A percentile compares a stretch with the other conserved stretches of the same genome.
These are phyloP conservation scores for Melanogrammus aeglefinus DNA, from an alignment of 2,797 vertebrate species.

Conservation along the genomic window DNA sequence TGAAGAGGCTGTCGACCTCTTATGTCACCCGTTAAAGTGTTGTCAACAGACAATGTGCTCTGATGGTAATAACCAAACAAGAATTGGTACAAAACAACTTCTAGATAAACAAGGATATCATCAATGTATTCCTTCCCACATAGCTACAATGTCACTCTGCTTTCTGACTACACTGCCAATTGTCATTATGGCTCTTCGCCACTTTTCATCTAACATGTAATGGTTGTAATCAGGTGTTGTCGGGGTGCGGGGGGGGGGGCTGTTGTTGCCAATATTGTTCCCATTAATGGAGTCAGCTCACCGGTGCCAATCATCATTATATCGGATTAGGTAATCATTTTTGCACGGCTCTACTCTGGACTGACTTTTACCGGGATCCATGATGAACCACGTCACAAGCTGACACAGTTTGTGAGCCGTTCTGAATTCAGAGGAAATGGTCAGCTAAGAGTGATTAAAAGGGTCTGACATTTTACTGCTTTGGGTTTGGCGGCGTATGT, in stretches of 20 bases:
- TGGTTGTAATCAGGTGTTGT: constrained; percentile 24
- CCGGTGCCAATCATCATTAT: constrained; percentile 37
- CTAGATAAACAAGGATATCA: background rate
- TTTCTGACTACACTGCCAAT: constrained; percentile 14
- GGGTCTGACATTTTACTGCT: constrained; percentile 35
- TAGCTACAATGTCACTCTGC: background rate
- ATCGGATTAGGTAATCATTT: constrained; percentile 28
- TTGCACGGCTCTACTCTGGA: constrained; percentile 15
- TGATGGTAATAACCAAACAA: background rate
- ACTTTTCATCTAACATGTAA: constrained; percentile 30
- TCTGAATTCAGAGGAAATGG: constrained; percentile 27
- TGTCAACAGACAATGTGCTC: background rate
- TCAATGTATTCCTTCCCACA: background rate
- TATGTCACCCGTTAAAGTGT: background rate
- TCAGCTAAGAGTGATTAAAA: constrained; percentile 29
- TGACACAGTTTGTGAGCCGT: background rate
- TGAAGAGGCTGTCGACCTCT: background rate
- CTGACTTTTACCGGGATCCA: constrained; percentile 29
- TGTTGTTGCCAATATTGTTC: constrained; percentile 3
- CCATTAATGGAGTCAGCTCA: constrained; percentile 30
- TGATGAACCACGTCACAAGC: constrained; percentile 27
- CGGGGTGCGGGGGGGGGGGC: background rate
- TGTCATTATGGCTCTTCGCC: constrained; percentile 28
- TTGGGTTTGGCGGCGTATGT: constrained; percentile 17
- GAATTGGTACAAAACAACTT: background rate